Conservation (phyloP, 2,888 invertebrate genomes). For the Euplagia quadripunctaria region DNA sequence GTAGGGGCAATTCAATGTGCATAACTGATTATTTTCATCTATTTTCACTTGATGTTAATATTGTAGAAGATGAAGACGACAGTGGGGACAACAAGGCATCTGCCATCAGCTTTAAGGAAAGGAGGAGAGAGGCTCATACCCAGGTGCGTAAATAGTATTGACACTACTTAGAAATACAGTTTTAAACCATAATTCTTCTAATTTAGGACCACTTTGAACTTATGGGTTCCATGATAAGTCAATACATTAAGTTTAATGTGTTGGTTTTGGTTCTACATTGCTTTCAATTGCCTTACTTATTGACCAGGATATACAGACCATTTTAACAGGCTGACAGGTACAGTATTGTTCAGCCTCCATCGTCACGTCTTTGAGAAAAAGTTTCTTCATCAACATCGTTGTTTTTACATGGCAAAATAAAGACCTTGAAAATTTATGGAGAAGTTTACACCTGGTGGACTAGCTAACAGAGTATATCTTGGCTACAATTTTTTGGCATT, state of each 20-base stretch:
- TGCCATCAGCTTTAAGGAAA: conserved; percentile 95
- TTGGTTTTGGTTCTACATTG: neutral
- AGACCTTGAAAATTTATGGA: too few species aligned
- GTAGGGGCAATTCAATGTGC: too few species aligned
- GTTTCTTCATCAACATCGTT: neutral
- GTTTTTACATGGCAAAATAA: neutral
- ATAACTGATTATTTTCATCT: neutral
- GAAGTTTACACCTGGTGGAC: too few species aligned
- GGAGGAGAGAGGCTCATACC: conserved; percentile 97
- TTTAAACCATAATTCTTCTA: too few species aligned
- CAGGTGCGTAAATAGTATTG: conserved; percentile 66
- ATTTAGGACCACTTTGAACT: too few species aligned
- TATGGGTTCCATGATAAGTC: too few species aligned
- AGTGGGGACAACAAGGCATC: conserved; percentile 88
- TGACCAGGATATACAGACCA: neutral
- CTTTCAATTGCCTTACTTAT: neutral
- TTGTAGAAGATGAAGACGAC: conserved; percentile 88
- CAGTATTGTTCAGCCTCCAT: too few species aligned
- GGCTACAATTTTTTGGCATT: too few species aligned
- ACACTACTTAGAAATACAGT: neutral
- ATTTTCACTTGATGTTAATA: conserved; percentile 13
- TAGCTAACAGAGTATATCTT: too few species aligned
- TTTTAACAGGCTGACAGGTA: too few species aligned
- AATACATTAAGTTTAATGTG: too few species aligned
- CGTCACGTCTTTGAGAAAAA: too few species aligned